Evolutionary conservation across 1,140 invertebrate species (phyloP), one percentile per base, ranked within the genome.

Genomic region (Melitaea cinxia): DNA sequence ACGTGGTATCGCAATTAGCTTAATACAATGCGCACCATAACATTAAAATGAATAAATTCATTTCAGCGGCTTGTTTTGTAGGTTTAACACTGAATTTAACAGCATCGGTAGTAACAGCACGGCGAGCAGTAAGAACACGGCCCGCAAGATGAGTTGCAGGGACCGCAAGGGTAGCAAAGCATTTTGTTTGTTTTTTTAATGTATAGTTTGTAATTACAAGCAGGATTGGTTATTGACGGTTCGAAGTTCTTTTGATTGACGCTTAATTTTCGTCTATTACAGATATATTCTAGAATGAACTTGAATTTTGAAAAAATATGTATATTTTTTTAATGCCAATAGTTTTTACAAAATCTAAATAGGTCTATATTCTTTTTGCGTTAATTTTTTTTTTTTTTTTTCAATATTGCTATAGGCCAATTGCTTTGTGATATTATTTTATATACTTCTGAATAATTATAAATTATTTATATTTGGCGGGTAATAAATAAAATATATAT

Each of bases 101-200:
- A 68, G 54, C 53, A 68, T 15, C 47, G 30, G 42, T 57, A 61
- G 24, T 52, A 68, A 7, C 35, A 54, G 6, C 65, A 56, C 26
- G 65, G 65, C n/a, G 65, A 68, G 35, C 65, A 68, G 28, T 37
- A 62, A 4, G 65, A 55, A 56, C 57, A 67, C 4, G 63, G 63
- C 15, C 50, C 57, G 39, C 65, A 67, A 57, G 57, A 67, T 35
- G 64, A 54, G 49, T 24, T n/a, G n/a, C n/a, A n/a, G n/a, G n/a
- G n/a, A n/a, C n/a, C n/a, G n/a, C n/a, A n/a, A 33, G 58, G 58
- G 21, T 68, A 68, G 53, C 65, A 68, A 68, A 58, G 65, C 65
- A 68, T 68, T 19, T 49, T 62, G 23, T 10, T 28, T 28, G 12
- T 28, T 4, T 50, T 14, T 28, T n/a, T 6, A 19, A n/a, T 45